phyloP scores from a whole-genome alignment of 2,888 invertebrate species.

The Leucophenga maculata region DNA sequence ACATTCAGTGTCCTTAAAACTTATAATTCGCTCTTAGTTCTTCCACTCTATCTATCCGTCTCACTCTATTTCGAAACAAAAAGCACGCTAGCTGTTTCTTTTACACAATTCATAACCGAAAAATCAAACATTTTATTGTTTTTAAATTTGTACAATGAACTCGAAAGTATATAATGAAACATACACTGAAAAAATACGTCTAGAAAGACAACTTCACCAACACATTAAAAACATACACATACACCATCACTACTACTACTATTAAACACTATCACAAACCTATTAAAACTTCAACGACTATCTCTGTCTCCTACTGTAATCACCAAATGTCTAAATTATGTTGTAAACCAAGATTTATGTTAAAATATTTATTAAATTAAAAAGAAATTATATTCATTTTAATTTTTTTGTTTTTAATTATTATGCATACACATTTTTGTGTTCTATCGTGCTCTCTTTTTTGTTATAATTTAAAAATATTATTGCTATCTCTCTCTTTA shows the following conservation, averaged over 20 bases:
- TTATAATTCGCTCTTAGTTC: neutral
- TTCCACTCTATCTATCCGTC: slow-evolving; percentile 24
- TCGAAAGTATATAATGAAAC: neutral
- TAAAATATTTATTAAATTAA: slow-evolving; percentile 28
- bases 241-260: neutral
- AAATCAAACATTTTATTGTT: neutral
- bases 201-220: too few relatives aligned
- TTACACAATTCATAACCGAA: too few relatives aligned
- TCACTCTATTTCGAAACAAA: neutral
- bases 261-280: neutral
- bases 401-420: slow-evolving; percentile 1
- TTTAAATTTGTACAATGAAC: slow-evolving; percentile 8
- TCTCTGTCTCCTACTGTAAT: slow-evolving; percentile 27
- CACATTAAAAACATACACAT: neutral
- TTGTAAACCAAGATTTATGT: slow-evolving; percentile 25
- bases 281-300: slow-evolving; percentile 15
- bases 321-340: slow-evolving; percentile 30
- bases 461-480: slow-evolving; percentile 26
- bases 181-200: too few relatives aligned
- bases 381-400: slow-evolving; percentile 34
- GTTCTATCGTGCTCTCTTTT: slow-evolving; percentile 37
- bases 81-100: too few relatives aligned
- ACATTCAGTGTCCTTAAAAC: too few relatives aligned
- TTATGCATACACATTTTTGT: slow-evolving; percentile 12
- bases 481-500: neutral